Percentiles rank a stretch among this genome's conserved stretches.
Evolutionary conservation across 2,797 vertebrate species (phyloP).

Genomic region (Leptoclinus maculatus): DNA sequence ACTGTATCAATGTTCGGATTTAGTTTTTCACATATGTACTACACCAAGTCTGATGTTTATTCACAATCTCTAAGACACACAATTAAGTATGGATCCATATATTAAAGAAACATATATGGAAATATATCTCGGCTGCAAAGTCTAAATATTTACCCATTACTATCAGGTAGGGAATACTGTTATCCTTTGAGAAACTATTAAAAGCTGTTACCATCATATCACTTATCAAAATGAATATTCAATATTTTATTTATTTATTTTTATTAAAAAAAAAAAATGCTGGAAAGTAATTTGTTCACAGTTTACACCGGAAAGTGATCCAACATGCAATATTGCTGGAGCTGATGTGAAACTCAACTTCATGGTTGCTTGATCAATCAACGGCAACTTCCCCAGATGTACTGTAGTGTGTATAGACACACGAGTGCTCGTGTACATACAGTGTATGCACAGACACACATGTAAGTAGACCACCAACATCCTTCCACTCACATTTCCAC

Average conservation of each 20-base stretch:
- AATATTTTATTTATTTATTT: too few relatives aligned
- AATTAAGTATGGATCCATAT: neutral
- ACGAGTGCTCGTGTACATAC: conserved; percentile 3
- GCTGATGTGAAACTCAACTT: conserved; percentile 65
- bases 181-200: neutral
- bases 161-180: neutral
- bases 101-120: neutral
- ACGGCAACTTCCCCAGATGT: conserved; percentile 57
- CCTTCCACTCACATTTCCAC: conserved; percentile 21
- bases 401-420: conserved; percentile 49
- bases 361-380: conserved; percentile 72
- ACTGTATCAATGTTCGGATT: too few relatives aligned
- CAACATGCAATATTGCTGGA: conserved; percentile 69
- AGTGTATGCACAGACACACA: conserved; percentile 20
- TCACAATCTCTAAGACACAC: neutral
- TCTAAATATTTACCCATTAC: conserved; percentile 3
- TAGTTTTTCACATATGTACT: too few relatives aligned
- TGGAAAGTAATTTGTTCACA: conserved; percentile 69
- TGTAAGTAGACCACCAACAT: conserved; percentile 3
- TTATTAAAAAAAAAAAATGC: conserved; percentile 24
- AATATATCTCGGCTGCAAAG: rapidly evolving
- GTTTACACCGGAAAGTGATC: conserved; percentile 57
- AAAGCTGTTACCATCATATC: conserved; percentile 31
- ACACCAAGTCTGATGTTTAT: neutral
- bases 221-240: conserved; percentile 17